Percentiles rank a stretch among this genome's conserved stretches.
phyloP scores from a whole-genome alignment of 2,888 invertebrate species.

The Lacanobia wlatinum region DNA sequence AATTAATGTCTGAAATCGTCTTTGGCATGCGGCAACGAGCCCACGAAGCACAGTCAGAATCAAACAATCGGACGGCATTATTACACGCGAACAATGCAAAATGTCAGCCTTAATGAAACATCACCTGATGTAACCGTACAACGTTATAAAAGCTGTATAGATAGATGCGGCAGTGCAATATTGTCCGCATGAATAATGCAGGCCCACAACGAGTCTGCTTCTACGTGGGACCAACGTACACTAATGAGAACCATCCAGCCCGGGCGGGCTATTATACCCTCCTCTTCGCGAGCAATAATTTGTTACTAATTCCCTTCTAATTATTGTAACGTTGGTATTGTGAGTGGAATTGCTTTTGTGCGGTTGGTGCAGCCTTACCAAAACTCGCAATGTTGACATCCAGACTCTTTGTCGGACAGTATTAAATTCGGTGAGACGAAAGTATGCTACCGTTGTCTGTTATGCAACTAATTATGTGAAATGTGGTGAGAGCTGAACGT shows the following conservation, averaged over 20 bases:
- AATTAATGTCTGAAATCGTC: conserved; percentile 13
- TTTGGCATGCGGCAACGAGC: conserved; percentile 23
- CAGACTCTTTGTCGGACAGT: conserved; percentile 20
- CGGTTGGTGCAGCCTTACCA: conserved; percentile 59
- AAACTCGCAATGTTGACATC: conserved; percentile 57
- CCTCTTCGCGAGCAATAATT: conserved; percentile 86
- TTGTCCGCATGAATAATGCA: conserved; percentile 90
- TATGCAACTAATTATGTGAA: conserved; percentile 27
- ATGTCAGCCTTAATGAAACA: conserved; percentile 75
- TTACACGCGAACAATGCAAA: conserved; percentile 68
- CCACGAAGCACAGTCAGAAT: conserved; percentile 43
- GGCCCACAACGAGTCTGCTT: conserved; percentile 79
- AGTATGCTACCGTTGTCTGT: conserved; percentile 18
- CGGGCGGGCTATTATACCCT: conserved; percentile 81
- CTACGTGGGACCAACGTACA: conserved; percentile 80
- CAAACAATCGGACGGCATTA: conserved; percentile 68
- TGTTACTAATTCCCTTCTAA: conserved; percentile 88
- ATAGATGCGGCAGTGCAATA: conserved; percentile 84
- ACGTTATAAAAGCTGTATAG: conserved; percentile 75
- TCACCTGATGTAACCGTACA: conserved; percentile 66
- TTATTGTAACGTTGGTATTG: conserved; percentile 79
- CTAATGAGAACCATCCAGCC: conserved; percentile 88
- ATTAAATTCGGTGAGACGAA: conserved; percentile 48
- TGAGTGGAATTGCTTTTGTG: conserved; percentile 71
- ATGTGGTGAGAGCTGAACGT: neutral